A percentile compares a stretch with the other conserved stretches of the same genome.
Evolutionary conservation across 2,797 vertebrate genomes (phyloP).

Genomic region (Onychomys torridus): DNA sequence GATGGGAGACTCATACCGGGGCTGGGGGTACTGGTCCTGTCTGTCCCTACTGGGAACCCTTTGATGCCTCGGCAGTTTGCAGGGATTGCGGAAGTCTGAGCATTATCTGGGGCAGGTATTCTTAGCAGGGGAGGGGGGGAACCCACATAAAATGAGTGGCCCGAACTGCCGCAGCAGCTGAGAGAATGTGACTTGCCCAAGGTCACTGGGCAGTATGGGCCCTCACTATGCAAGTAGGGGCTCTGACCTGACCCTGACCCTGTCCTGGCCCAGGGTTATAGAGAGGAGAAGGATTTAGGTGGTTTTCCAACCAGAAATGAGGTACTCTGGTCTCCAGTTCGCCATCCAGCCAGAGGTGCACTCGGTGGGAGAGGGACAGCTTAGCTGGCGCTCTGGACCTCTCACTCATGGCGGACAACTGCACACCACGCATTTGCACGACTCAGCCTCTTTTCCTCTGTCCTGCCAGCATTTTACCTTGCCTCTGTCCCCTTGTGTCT

Average conservation of each 20-base stretch:
- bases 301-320: neutral
- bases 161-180: slow-evolving; percentile 50
- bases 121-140: slow-evolving; percentile 72
- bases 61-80: slow-evolving; percentile 70
- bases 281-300: slow-evolving; percentile 10
- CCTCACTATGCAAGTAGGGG: neutral
- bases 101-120: slow-evolving; percentile 84
- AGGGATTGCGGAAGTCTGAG: slow-evolving; percentile 63
- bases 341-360: neutral
- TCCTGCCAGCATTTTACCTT: neutral
- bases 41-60: slow-evolving; percentile 33
- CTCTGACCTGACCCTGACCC: neutral
- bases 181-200: slow-evolving; percentile 78
- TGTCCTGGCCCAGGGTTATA: neutral
- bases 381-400: neutral
- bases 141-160: slow-evolving; percentile 47
- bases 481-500: neutral
- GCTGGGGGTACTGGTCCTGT: neutral
- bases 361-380: neutral
- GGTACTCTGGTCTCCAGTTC: neutral
- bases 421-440: neutral
- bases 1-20: neutral
- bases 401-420: neutral
- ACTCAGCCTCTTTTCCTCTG: neutral
- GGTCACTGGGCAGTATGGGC: slow-evolving; percentile 74